These are phyloP conservation scores for Syngnathus acus DNA, from an alignment of 2,797 vertebrate species.

Conservation along the genomic window DNA sequence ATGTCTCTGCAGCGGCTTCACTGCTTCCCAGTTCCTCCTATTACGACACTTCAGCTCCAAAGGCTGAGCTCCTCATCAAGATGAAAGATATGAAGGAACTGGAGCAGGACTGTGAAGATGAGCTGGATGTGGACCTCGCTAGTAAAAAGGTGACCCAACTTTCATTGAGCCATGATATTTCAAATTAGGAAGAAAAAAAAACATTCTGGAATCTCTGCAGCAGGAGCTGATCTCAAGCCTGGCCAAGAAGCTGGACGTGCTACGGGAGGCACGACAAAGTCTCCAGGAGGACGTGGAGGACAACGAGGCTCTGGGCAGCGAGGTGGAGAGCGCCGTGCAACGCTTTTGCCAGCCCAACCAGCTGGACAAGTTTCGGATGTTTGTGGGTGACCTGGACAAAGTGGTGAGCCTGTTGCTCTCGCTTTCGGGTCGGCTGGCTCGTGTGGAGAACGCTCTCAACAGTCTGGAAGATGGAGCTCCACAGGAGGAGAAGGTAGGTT, in stretches of 20 bases:
- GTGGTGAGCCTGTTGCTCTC: slow-evolving; percentile 92
- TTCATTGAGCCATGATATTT: background rate
- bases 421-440: slow-evolving; percentile 83
- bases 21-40: slow-evolving; percentile 88
- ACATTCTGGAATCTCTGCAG: slow-evolving; percentile 47
- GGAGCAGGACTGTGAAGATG: slow-evolving; percentile 78
- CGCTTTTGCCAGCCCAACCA: slow-evolving; percentile 84
- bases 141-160: slow-evolving; percentile 79
- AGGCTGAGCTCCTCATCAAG: slow-evolving; percentile 92
- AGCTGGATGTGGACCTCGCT: slow-evolving; percentile 80
- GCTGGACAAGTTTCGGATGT: slow-evolving; percentile 93
- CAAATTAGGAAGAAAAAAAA: background rate
- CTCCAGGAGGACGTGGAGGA: slow-evolving; percentile 87
- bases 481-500: slow-evolving; percentile 76
- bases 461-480: slow-evolving; percentile 76
- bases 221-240: slow-evolving; percentile 91
- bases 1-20: slow-evolving; percentile 36
- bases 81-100: slow-evolving; percentile 88
- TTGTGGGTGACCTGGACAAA: slow-evolving; percentile 92
- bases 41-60: slow-evolving; percentile 91
- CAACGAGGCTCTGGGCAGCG: slow-evolving; percentile 80
- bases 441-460: slow-evolving; percentile 90
- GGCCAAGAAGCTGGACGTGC: slow-evolving; percentile 81
- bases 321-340: slow-evolving; percentile 83
- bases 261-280: slow-evolving; percentile 81